Evolutionary conservation across 2,113 vertebrate genomes (phyloP).

Genomic region (Oncorhynchus keta): DNA sequence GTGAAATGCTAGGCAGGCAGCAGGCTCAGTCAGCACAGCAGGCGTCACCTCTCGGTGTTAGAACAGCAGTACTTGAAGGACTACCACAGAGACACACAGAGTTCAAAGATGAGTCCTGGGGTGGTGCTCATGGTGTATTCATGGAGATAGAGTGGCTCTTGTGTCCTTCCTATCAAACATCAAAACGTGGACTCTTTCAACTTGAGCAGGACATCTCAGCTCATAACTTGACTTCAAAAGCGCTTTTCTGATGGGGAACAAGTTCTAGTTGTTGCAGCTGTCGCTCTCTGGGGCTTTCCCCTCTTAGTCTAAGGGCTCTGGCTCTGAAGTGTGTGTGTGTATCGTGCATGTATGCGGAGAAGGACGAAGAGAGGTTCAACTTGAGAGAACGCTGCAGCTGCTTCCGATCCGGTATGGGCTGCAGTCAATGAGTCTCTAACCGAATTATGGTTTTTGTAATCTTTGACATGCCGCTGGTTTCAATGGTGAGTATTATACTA

Average conservation of each 20-base stretch:
- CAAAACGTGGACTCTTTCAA: constrained; percentile 5
- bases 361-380: constrained; percentile 16
- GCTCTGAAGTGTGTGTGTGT: neutral
- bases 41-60: constrained; percentile 31
- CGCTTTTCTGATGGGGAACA: neutral
- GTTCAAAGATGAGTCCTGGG: constrained; percentile 37
- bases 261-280: neutral
- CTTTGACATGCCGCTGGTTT: constrained; percentile 75
- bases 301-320: neutral
- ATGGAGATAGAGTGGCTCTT: neutral
- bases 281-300: neutral
- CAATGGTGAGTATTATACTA: constrained; percentile 69
- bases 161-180: neutral
- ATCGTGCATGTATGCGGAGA: constrained; percentile 6
- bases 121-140: neutral
- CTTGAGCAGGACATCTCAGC: constrained; percentile 20
- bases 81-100: constrained; percentile 15
- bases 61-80: constrained; percentile 36
- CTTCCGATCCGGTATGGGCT: constrained; percentile 49
- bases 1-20: constrained; percentile 64
- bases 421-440: constrained; percentile 44
- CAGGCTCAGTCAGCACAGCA: constrained; percentile 29
- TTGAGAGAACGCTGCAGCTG: constrained; percentile 55
- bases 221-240: constrained; percentile 8
- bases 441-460: constrained; percentile 74